These are phyloP conservation scores for Microcaecilia unicolor DNA, from an alignment of 2,797 vertebrate species.

Conservation along the genomic window DNA sequence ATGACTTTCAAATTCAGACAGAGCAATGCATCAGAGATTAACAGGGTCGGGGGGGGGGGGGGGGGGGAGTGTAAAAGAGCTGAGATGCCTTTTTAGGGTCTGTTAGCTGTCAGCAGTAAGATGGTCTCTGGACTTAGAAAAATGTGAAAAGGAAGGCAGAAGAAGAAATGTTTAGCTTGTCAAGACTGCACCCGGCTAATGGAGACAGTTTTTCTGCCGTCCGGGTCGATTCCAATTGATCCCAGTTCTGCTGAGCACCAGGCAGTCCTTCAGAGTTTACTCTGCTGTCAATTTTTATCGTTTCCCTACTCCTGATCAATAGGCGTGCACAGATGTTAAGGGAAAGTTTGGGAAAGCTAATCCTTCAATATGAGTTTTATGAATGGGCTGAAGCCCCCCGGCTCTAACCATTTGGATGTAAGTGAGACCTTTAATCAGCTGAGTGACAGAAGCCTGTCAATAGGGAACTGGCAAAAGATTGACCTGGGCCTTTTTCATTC, in stretches of 20 bases:
- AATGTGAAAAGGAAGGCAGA: constrained; percentile 3
- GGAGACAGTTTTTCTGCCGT: constrained; percentile 32
- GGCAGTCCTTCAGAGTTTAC: constrained; percentile 66
- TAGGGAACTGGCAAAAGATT: constrained; percentile 34
- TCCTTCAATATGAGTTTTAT: constrained; percentile 60
- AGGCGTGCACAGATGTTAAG: constrained; percentile 58
- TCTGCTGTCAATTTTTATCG: constrained; percentile 73
- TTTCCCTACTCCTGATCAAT: constrained; percentile 51
- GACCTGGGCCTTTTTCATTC: constrained; percentile 22
- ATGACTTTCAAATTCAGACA: neutral
- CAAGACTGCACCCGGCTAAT: constrained; percentile 43
- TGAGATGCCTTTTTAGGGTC: neutral
- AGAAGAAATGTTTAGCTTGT: constrained; percentile 18
- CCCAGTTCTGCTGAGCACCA: constrained; percentile 43
- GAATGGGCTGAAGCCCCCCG: constrained; percentile 50
- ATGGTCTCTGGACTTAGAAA: constrained; percentile 1
- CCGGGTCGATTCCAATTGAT: constrained; percentile 57
- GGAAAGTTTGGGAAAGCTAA: constrained; percentile 60
- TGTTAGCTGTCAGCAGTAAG: neutral
- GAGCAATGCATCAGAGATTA: too few relatives aligned
- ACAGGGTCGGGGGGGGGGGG: too few relatives aligned
- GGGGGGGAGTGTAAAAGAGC: too few relatives aligned
- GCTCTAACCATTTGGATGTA: constrained; percentile 46
- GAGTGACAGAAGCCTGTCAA: constrained; percentile 50
- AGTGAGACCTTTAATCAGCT: constrained; percentile 56